phyloP scores from a whole-genome alignment of 2,797 vertebrate species.

The Melanotaenia maccullochi region DNA sequence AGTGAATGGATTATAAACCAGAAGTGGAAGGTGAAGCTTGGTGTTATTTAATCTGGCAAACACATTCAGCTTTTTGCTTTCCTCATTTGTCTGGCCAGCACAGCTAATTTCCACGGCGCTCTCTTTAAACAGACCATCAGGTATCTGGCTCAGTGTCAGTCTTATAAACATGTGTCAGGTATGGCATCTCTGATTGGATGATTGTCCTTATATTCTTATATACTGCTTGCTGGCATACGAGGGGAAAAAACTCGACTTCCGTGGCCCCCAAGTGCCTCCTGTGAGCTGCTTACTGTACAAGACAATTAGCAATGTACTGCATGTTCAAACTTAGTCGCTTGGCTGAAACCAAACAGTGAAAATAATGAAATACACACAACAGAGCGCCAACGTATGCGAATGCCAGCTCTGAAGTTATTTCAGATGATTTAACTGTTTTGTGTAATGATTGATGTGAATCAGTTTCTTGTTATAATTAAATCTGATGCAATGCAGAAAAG shows the following conservation, averaged over 20 bases:
- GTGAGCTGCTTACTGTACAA: constrained; percentile 64
- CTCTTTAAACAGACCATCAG: constrained; percentile 54
- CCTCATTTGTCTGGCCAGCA: constrained; percentile 11
- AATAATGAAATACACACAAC: constrained; percentile 7
- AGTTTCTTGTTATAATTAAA: neutral
- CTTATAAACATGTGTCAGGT: constrained; percentile 34
- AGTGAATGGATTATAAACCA: constrained; percentile 25
- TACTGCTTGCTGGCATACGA: constrained; percentile 47
- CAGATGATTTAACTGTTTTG: neutral
- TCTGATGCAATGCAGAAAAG: neutral
- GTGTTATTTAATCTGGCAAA: constrained; percentile 33
- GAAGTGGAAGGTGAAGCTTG: constrained; percentile 2
- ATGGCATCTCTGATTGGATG: constrained; percentile 61
- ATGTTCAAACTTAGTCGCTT: constrained; percentile 33
- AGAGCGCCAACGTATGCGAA: neutral
- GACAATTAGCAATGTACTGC: constrained; percentile 48
- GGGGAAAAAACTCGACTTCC: constrained; percentile 45
- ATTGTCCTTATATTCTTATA: constrained; percentile 45
- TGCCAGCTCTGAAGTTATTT: constrained; percentile 2
- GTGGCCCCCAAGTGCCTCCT: constrained; percentile 38
- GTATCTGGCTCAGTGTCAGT: constrained; percentile 33
- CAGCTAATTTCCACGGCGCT: constrained; percentile 49
- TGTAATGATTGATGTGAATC: neutral
- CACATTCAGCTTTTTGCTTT: constrained; percentile 6
- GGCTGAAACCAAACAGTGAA: constrained; percentile 7